Conservation (phyloP, 2,113 vertebrate species). For the Chauna torquata region DNA sequence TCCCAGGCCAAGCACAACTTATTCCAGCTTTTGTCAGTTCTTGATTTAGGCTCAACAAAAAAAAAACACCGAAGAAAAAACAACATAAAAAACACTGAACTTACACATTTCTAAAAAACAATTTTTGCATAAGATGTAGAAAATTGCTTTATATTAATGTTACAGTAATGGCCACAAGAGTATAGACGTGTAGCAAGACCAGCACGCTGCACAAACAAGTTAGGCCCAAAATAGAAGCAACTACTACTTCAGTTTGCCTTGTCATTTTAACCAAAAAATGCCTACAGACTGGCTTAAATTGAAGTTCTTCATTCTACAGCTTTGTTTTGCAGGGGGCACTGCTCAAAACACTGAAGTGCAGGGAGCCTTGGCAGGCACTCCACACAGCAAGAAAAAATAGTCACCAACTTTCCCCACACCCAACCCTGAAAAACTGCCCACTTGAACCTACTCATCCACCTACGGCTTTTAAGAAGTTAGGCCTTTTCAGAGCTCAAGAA, state of each 20-base stretch:
- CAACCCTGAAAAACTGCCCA: neutral
- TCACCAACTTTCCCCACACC: neutral
- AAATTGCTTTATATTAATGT: neutral
- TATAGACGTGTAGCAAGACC: neutral
- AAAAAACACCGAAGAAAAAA: neutral
- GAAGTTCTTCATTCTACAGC: neutral
- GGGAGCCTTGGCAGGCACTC: neutral
- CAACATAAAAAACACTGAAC: neutral
- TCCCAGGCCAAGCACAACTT: neutral
- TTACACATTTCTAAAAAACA: neutral
- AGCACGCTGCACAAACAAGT: neutral
- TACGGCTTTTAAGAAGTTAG: neutral
- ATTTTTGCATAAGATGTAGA: neutral
- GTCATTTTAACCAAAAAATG: neutral
- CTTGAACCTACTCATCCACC: neutral
- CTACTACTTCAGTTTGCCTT: neutral
- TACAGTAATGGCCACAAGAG: neutral
- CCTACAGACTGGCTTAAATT: neutral
- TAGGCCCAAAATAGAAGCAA: neutral
- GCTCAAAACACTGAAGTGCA: neutral
- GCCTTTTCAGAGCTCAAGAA: neutral
- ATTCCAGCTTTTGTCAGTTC: neutral
- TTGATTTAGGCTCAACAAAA: neutral
- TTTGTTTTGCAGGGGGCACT: neutral
- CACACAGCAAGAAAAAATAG: neutral